Conservation (phyloP, 2,797 vertebrate genomes). For the Neosalanx taihuensis region DNA sequence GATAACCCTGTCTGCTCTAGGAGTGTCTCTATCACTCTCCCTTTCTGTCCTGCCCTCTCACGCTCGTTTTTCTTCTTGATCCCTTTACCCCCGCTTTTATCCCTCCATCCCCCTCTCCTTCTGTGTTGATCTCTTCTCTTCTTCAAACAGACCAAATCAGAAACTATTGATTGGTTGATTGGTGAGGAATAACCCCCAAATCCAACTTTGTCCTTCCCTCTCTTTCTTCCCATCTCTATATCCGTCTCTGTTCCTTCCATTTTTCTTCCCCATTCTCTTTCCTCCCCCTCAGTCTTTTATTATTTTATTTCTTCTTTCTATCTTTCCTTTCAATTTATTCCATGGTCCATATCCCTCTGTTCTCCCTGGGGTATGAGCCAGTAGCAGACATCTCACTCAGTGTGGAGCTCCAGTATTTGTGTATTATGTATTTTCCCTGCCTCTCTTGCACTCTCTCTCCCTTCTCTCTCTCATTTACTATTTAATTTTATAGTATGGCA, state of each 20-base stretch:
- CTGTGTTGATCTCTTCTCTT: neutral
- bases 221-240: neutral
- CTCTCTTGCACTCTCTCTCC: neutral
- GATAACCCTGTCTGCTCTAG: neutral
- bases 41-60: neutral
- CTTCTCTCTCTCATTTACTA: constrained; percentile 15
- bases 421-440: neutral
- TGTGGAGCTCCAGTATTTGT: neutral
- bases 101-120: neutral
- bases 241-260: neutral
- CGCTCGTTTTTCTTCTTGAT: neutral
- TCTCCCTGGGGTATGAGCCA: neutral
- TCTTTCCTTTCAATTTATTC: constrained; percentile 15
- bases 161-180: neutral
- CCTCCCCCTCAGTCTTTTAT: neutral
- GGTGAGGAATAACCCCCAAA: neutral
- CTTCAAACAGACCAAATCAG: neutral
- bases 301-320: neutral
- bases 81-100: neutral
- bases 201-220: neutral
- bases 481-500: constrained; percentile 17
- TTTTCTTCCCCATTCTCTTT: constrained; percentile 5
- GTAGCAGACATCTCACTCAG: no score
- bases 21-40: neutral
- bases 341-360: neutral